These are phyloP conservation scores for Parnassius mnemosyne DNA, from an alignment of 2,888 invertebrate species.

Conservation along the genomic window DNA sequence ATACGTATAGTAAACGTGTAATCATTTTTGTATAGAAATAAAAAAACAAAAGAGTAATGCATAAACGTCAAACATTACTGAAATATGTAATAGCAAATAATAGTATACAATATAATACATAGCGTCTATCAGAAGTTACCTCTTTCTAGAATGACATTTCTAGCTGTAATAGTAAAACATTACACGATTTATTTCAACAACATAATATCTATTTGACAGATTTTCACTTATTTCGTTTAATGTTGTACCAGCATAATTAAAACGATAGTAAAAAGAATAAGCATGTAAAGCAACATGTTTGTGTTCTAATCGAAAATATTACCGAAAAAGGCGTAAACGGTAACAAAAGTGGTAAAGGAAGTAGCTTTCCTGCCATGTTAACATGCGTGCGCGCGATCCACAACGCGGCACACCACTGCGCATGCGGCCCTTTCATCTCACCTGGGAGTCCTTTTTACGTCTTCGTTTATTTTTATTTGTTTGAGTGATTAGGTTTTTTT, in stretches of 20 bases:
- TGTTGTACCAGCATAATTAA: background rate
- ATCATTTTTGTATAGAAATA: no score
- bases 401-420: conserved; percentile 37
- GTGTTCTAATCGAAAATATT: conserved; percentile 16
- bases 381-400: conserved; percentile 53
- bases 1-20: no score
- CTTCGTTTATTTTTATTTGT: conserved; percentile 53
- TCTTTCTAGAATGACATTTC: background rate
- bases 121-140: background rate
- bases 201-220: background rate
- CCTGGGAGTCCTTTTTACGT: conserved; percentile 61
- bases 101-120: no score
- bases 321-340: conserved; percentile 22
- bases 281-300: conserved; percentile 4
- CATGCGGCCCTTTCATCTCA: conserved; percentile 65
- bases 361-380: conserved; percentile 63
- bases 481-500: conserved; percentile 63
- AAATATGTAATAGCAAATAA: no score
- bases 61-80: no score
- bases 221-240: no score
- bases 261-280: background rate
- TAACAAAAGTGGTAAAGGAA: conserved; percentile 59
- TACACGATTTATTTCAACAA: background rate
- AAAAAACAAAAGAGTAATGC: no score
- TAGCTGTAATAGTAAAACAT: no score